Evolutionary conservation across 2,888 invertebrate genomes (phyloP), one percentile per base, ranked within the genome.

Genomic region (Tribolium freemani): DNA sequence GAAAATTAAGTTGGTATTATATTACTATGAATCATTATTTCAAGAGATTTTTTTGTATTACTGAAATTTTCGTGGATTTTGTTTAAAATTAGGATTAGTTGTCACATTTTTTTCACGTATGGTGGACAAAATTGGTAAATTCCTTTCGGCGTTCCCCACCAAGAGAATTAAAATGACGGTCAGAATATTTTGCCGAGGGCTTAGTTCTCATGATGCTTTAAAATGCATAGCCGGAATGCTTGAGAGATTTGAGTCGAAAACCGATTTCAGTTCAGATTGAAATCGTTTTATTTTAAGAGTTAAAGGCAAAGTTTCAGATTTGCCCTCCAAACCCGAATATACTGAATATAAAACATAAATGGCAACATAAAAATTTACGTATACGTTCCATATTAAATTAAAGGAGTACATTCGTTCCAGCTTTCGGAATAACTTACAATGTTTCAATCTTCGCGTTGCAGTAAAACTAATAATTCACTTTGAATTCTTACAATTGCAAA

Each of bases 221-320:
- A 58, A 66, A 73, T 73, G 69, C 72, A 63, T 58, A 63, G 72
- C 51, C 53, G 5, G 53, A 66, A 61, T 72, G n/a, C 69, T 69
- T 69, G 51, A 48, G 64, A 69, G 69, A 72, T 72, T 72, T 72
- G 53, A 69, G 58, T 20, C 58, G 72, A 72, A 69, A 72, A 69
- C 57, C 72, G 69, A 72, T 72, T 72, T 72, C 69, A 66, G 58
- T 71, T 71, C 57, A 57, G 71, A 71, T 66, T 71, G 71, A 58
- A 71, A 71, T 56, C 46, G 58, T 66, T 71, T 71, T 71, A 71
- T 71, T 71, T 71, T 66, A 58, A 71, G 51, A 51, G 66, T 70
- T 69, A 46, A 45, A 58, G 54, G 58, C 53, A 45, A 64, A 70
- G 70, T 70, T 64, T 63, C 31, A 61, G 56, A 60, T 10, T 51